Conservation (phyloP, 2,113 vertebrate genomes). For the Cyprinodon tularosa region DNA sequence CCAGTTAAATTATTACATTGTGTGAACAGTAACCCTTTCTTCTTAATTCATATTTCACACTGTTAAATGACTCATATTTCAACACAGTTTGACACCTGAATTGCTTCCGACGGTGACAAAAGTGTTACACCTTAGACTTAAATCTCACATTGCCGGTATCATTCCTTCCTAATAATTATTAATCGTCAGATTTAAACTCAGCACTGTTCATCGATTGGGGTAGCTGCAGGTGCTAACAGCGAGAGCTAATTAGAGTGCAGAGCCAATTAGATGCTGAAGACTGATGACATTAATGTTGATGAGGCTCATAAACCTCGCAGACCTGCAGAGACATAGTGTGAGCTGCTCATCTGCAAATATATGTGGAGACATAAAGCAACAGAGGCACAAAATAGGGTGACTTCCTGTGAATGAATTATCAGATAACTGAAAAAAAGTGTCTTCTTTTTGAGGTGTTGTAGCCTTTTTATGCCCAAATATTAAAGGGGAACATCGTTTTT, state of each 20-base stretch:
- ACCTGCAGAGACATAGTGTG: slow-evolving; percentile 63
- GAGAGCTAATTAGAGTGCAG: slow-evolving; percentile 62
- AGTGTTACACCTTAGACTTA: slow-evolving; percentile 61
- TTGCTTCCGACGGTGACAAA: slow-evolving; percentile 44
- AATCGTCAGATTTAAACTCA: slow-evolving; percentile 53
- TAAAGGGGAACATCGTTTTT: too few species aligned
- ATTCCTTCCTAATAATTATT: slow-evolving; percentile 51
- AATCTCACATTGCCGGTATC: slow-evolving; percentile 40
- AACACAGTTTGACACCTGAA: slow-evolving; percentile 65
- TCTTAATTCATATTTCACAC: slow-evolving; percentile 61
- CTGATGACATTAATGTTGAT: slow-evolving; percentile 60
- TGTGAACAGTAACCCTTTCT: slow-evolving; percentile 31
- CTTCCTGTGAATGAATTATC: slow-evolving; percentile 3
- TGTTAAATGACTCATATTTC: slow-evolving; percentile 64
- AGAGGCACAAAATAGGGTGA: slow-evolving; percentile 3
- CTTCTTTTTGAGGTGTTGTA: neutral
- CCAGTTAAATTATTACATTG: slow-evolving; percentile 23
- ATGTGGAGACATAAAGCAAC: neutral
- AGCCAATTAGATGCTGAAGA: slow-evolving; percentile 66
- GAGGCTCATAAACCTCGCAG: slow-evolving; percentile 61
- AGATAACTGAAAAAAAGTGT: slow-evolving; percentile 1
- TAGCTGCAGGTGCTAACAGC: slow-evolving; percentile 72
- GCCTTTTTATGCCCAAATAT: neutral
- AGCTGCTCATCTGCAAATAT: slow-evolving; percentile 39
- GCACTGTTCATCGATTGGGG: slow-evolving; percentile 38